Evolutionary conservation across 2,888 invertebrate genomes (phyloP).

Genomic region (Agelastica alni): DNA sequence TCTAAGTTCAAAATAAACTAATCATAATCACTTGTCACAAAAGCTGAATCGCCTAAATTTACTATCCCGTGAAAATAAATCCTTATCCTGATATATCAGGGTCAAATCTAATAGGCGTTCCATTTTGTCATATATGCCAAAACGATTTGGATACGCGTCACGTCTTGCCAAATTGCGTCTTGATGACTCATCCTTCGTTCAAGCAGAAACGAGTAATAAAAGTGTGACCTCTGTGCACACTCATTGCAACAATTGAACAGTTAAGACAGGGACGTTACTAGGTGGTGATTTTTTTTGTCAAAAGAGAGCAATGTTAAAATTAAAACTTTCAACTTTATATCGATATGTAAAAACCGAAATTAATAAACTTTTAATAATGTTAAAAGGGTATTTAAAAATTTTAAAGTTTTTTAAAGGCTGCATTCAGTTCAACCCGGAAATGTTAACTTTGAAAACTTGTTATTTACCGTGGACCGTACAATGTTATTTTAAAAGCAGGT

Average conservation of each 20-base stretch:
- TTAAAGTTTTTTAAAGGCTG: too few relatives aligned
- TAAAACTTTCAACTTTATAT: background rate
- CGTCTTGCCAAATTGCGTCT: conserved; percentile 27
- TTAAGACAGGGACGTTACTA: background rate
- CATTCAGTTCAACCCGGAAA: too few relatives aligned
- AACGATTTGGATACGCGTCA: conserved; percentile 15
- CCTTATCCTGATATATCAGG: background rate
- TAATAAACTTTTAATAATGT: too few relatives aligned
- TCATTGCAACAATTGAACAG: conserved; percentile 23
- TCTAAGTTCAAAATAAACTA: too few relatives aligned
- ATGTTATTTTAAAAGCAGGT: too few relatives aligned
- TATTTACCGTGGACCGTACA: too few relatives aligned
- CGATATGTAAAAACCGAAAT: too few relatives aligned
- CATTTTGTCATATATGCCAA: conserved; percentile 17
- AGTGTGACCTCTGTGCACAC: conserved; percentile 9
- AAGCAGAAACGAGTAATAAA: background rate
- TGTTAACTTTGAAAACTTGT: too few relatives aligned
- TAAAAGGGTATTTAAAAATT: too few relatives aligned
- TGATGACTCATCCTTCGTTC: conserved; percentile 11
- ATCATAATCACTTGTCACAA: too few relatives aligned
- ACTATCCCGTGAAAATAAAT: too few relatives aligned
- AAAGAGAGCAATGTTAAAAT: background rate
- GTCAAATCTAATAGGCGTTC: background rate
- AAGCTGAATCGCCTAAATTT: too few relatives aligned
- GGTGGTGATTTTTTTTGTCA: background rate